These are phyloP conservation scores for Austrolebias charrua DNA, from an alignment of 2,797 vertebrate species.

Conservation along the genomic window DNA sequence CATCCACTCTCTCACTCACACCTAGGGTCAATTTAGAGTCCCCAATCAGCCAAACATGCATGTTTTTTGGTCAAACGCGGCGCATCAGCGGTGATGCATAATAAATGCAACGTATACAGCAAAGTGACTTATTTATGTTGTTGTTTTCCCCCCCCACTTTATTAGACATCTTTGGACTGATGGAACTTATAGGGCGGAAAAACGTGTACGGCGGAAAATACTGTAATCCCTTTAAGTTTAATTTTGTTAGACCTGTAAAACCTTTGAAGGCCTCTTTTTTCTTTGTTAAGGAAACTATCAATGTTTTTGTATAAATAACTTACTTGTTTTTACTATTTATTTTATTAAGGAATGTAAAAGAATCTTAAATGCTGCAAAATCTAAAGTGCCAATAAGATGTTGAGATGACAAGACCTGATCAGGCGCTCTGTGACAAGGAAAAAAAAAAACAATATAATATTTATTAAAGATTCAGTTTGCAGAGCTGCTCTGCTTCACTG, in stretches of 20 bases:
- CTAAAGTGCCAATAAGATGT: conserved; percentile 10
- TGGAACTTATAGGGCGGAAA: too few relatives aligned
- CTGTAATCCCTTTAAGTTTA: not conserved
- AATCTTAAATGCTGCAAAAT: not conserved
- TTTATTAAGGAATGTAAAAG: conserved; percentile 25
- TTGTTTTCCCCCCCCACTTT: too few relatives aligned
- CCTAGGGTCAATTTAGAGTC: too few relatives aligned
- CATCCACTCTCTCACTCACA: too few relatives aligned
- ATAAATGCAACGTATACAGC: too few relatives aligned
- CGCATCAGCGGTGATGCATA: too few relatives aligned
- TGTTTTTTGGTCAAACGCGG: too few relatives aligned
- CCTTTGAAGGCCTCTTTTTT: conserved; percentile 9
- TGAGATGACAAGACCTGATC: conserved; percentile 11
- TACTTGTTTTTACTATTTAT: conserved; percentile 1
- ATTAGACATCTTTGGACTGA: too few relatives aligned
- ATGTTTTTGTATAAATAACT: conserved; percentile 2
- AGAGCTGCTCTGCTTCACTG: conserved; percentile 5
- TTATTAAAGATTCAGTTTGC: conserved; percentile 21
- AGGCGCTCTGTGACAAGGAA: conserved; percentile 1
- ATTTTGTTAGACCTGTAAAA: not conserved
- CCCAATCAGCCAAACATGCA: too few relatives aligned
- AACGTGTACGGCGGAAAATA: too few relatives aligned
- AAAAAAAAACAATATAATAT: conserved; percentile 26
- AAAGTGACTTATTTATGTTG: too few relatives aligned
- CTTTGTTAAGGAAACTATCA: conserved; percentile 7